Percentiles rank a stretch among this genome's conserved stretches.
These are phyloP conservation scores for Paramormyrops kingsleyae DNA, from an alignment of 2,113 vertebrate genomes.

Conservation along the genomic window DNA sequence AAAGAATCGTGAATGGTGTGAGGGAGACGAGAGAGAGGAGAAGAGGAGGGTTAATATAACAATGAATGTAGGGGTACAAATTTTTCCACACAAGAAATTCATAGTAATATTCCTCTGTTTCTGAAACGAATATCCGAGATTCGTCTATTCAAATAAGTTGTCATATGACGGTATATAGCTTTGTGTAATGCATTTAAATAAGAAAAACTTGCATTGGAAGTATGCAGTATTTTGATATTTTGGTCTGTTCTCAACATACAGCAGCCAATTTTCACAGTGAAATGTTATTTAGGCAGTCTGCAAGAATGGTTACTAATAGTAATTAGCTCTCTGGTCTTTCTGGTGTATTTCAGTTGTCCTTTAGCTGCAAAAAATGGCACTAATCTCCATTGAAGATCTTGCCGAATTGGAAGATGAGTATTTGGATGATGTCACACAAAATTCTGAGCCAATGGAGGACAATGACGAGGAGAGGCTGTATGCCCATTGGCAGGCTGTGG, in stretches of 20 bases:
- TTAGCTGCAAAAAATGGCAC: conserved; percentile 53
- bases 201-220: not conserved
- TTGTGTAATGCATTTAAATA: not conserved
- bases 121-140: not conserved
- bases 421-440: conserved; percentile 48
- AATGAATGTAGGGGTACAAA: too few species aligned
- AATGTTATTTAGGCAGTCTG: not conserved
- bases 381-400: conserved; percentile 71
- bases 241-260: not conserved
- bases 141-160: not conserved
- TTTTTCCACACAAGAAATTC: not conserved
- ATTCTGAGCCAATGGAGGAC: conserved; percentile 47
- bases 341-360: not conserved
- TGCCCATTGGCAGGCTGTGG: conserved; percentile 68
- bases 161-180: not conserved
- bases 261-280: not conserved
- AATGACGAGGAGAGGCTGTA: conserved; percentile 51
- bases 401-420: conserved; percentile 62
- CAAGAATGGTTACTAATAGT: not conserved
- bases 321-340: not conserved
- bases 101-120: not conserved
- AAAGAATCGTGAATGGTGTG: too few species aligned
- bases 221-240: not conserved
- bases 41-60: too few species aligned
- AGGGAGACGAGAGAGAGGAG: too few species aligned